Evolutionary conservation across 1,140 invertebrate genomes (phyloP).

Genomic region (Drosophila sp.): DNA sequence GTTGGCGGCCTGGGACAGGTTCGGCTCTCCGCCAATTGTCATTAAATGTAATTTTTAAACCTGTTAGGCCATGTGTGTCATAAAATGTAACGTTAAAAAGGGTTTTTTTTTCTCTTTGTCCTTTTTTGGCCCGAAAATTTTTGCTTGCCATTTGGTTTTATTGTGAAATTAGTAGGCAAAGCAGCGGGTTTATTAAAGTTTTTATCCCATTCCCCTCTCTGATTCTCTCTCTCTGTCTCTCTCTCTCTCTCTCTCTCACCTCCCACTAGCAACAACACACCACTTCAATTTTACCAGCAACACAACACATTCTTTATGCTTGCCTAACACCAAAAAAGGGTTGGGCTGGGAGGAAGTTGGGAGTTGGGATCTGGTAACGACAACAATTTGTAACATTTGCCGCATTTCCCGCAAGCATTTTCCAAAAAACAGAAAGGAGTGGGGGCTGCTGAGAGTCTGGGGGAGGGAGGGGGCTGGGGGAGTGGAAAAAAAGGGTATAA

Average conservation of each 20-base stretch:
- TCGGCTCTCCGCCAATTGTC: slow-evolving; percentile 67
- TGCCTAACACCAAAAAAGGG: slow-evolving; percentile 7
- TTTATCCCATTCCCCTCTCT: slow-evolving; percentile 8
- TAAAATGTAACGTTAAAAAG: slow-evolving; percentile 70
- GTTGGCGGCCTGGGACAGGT: slow-evolving; percentile 28
- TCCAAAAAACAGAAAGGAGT: slow-evolving; percentile 10
- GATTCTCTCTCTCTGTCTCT: not conserved
- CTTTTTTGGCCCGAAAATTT: slow-evolving; percentile 20
- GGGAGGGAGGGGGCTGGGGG: not conserved
- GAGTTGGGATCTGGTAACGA: slow-evolving; percentile 47
- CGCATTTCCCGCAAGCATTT: slow-evolving; percentile 78
- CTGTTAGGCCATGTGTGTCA: slow-evolving; percentile 75
- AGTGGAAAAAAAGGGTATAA: slow-evolving; percentile 10
- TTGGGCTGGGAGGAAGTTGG: slow-evolving; percentile 21
- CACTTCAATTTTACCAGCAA: slow-evolving; percentile 32
- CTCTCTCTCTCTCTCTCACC: not conserved
- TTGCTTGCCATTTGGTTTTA: slow-evolving; percentile 66
- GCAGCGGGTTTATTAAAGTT: slow-evolving; percentile 78
- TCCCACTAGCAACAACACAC: slow-evolving; percentile 14
- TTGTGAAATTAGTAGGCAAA: slow-evolving; percentile 76
- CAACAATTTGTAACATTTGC: slow-evolving; percentile 81
- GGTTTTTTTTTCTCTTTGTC: slow-evolving; percentile 45
- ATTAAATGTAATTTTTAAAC: slow-evolving; percentile 82
- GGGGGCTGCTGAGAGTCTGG: not conserved
- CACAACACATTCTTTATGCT: slow-evolving; percentile 22